phyloP scores from a whole-genome alignment of 35 echinoderm and acorn worm species.

The Lytechinus variegatus region DNA sequence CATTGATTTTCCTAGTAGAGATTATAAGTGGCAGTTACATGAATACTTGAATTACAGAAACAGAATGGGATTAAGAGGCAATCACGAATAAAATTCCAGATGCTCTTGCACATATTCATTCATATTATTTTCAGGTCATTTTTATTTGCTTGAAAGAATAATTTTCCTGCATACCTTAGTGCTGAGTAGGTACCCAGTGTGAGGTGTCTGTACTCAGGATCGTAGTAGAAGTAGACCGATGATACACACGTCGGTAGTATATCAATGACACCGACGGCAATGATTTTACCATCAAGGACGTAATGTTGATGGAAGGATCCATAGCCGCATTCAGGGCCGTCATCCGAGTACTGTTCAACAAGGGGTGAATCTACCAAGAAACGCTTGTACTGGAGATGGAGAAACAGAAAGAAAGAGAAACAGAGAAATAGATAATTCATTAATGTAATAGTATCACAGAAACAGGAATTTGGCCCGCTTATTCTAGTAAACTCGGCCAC shows the following conservation, averaged over 20 bases:
- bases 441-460: too few relatives aligned
- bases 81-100: too few relatives aligned
- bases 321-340: slow-evolving; percentile 75
- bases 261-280: slow-evolving; percentile 90
- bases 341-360: slow-evolving; percentile 54
- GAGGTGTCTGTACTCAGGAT: slow-evolving; percentile 93
- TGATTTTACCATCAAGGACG: slow-evolving; percentile 85
- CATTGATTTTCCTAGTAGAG: too few relatives aligned
- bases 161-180: slow-evolving; percentile 69
- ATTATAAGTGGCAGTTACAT: too few relatives aligned
- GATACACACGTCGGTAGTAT: slow-evolving; percentile 85
- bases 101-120: too few relatives aligned
- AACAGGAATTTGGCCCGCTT: too few relatives aligned
- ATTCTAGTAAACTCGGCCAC: too few relatives aligned
- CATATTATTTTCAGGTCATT: too few relatives aligned
- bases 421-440: too few relatives aligned
- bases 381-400: slow-evolving; percentile 74
- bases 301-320: slow-evolving; percentile 98
- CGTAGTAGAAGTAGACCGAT: slow-evolving; percentile 91
- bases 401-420: background rate
- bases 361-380: slow-evolving; percentile 95
- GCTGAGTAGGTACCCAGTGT: slow-evolving; percentile 87
- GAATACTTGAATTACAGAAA: too few relatives aligned
- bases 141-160: background rate
- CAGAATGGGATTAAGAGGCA: too few relatives aligned